Percentiles rank a stretch among this genome's conserved stretches.
phyloP scores from a whole-genome alignment of 1,140 invertebrate genomes.

The Zaprionus ornatus region DNA sequence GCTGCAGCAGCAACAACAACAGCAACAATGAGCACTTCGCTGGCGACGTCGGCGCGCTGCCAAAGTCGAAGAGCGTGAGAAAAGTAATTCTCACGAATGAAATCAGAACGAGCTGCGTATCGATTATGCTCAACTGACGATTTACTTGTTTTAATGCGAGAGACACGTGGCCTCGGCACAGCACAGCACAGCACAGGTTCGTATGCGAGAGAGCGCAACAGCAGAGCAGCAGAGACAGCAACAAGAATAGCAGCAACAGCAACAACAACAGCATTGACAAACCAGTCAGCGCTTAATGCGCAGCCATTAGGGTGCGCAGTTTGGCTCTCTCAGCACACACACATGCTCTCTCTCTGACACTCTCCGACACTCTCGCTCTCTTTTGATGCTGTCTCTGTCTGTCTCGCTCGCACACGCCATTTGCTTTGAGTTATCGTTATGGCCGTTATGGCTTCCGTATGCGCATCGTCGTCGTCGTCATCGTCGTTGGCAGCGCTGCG shows the following conservation, averaged over 20 bases:
- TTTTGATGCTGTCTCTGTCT: constrained; percentile 23
- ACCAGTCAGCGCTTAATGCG: constrained; percentile 47
- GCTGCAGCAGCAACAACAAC: constrained; percentile 41
- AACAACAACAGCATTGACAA: constrained; percentile 6
- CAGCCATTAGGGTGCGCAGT: constrained; percentile 72
- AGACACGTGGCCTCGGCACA: constrained; percentile 68
- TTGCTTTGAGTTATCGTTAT: constrained; percentile 81
- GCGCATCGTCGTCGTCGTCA: constrained; percentile 38
- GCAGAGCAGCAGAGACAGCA: constrained; percentile 14
- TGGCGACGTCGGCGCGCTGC: constrained; percentile 47
- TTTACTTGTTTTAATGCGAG: constrained; percentile 76
- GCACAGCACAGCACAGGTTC: constrained; percentile 33
- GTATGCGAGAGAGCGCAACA: constrained; percentile 26
- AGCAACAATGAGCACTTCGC: constrained; percentile 42
- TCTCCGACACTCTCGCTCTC: constrained; percentile 24
- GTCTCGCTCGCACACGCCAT: constrained; percentile 50
- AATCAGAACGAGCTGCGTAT: constrained; percentile 70
- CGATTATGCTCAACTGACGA: constrained; percentile 78
- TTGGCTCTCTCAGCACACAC: constrained; percentile 36
- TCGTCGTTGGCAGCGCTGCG: constrained; percentile 34
- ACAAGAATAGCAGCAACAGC: constrained; percentile 15
- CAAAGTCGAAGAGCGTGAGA: constrained; percentile 73
- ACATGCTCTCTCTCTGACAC: not conserved
- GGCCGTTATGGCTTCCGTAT: constrained; percentile 83
- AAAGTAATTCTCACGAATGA: constrained; percentile 78